Percentiles rank a stretch among this genome's conserved stretches.
These are phyloP conservation scores for Hylia prasina DNA, from an alignment of 2,113 vertebrate genomes.

Conservation along the genomic window DNA sequence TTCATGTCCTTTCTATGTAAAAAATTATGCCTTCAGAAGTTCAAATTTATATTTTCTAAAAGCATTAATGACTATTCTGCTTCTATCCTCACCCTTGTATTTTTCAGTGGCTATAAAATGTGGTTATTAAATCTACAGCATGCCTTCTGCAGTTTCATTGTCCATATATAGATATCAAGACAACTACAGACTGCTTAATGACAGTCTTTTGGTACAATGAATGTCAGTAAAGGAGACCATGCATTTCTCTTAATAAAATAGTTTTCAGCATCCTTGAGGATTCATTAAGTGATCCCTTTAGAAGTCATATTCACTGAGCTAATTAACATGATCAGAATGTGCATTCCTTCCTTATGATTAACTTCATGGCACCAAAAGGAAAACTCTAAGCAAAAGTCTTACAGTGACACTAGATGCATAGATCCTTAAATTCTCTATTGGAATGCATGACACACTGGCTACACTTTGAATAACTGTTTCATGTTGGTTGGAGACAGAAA, in stretches of 20 bases:
- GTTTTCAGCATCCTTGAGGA: slow-evolving; percentile 19
- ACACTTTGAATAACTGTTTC: not conserved
- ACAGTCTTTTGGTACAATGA: no score
- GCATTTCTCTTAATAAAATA: not conserved
- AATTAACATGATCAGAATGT: slow-evolving; percentile 9
- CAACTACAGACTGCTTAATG: not conserved
- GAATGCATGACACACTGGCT: slow-evolving; percentile 37
- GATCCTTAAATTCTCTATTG: slow-evolving; percentile 1
- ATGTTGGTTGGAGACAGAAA: not conserved
- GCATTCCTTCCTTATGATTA: slow-evolving; percentile 49
- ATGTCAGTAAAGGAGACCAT: slow-evolving; percentile 17
- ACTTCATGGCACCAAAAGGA: not conserved
- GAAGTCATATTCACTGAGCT: slow-evolving; percentile 1
- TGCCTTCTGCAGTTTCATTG: not conserved
- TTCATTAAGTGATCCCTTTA: not conserved
- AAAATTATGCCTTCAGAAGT: not conserved
- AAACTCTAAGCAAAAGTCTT: not conserved
- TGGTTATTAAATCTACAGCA: not conserved
- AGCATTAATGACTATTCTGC: not conserved
- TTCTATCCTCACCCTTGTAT: not conserved
- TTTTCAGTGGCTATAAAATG: not conserved
- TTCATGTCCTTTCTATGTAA: not conserved
- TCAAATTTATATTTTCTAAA: not conserved
- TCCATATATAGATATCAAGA: not conserved
- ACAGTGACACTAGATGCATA: not conserved